Percentiles rank a stretch among this genome's conserved stretches.
These are phyloP conservation scores for Catagonus wagneri DNA, from an alignment of 2,113 vertebrate genomes.

Conservation along the genomic window DNA sequence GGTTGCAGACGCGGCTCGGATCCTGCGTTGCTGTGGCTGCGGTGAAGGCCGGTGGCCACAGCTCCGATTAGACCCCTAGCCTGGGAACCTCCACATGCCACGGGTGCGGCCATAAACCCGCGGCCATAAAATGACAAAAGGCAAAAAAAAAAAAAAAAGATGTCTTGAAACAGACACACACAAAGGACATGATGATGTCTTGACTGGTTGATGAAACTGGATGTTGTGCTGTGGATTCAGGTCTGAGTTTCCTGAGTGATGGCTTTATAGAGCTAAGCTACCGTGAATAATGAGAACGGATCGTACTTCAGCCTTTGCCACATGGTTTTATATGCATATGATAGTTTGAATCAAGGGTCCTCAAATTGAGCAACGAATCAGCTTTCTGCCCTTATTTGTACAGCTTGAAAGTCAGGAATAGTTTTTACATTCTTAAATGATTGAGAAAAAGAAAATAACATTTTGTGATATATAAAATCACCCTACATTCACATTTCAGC, in stretches of 20 bases:
- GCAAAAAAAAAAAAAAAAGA: too few relatives aligned
- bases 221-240: not conserved
- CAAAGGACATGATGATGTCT: not conserved
- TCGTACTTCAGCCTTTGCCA: not conserved
- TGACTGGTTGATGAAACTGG: too few relatives aligned
- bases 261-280: not conserved
- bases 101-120: too few relatives aligned
- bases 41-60: too few relatives aligned
- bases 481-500: not conserved
- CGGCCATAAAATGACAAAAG: too few relatives aligned
- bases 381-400: not conserved
- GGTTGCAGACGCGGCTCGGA: too few relatives aligned
- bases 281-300: not conserved
- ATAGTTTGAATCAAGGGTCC: not conserved
- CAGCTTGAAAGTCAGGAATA: not conserved
- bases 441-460: not conserved
- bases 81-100: too few relatives aligned
- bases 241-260: not conserved
- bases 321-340: not conserved
- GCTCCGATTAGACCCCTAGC: too few relatives aligned
- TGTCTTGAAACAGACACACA: not conserved
- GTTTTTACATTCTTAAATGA: not conserved
- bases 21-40: too few relatives aligned
- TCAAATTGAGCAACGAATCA: not conserved
- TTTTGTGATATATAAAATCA: not conserved